Evolutionary conservation across 1,140 invertebrate genomes (phyloP), one percentile per base, ranked within the genome.

Genomic region (Ceratosolen fusciceps): DNA sequence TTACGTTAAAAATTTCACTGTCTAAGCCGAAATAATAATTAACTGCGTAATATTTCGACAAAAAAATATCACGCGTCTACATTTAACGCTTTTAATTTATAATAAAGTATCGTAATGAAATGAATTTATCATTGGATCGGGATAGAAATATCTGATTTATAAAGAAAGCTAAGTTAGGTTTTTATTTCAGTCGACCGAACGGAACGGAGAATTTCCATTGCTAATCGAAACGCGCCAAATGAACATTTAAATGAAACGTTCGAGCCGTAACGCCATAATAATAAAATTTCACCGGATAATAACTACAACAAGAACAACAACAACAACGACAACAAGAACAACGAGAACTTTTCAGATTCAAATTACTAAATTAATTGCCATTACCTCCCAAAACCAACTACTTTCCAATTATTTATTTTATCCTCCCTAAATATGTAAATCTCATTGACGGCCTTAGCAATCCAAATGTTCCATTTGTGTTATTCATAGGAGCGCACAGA

Each of bases 371-470:
- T 62, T 62, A 19, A 34, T 62, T 56, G 54, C 21, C 24, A 26
- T 4, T 56, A 2, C 54, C 19, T 16, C 19, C 10, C 5, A 5
- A 2, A 26, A 56, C 54, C 26, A 56, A 56, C 54, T 34, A 21
- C 60, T 62, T 14, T 34, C 60, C 29, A 62, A 62, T 62, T 62
- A 62, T 34, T 62, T 34, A 62, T 62, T 62, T 62, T 34, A 62
- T 16, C 21, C 34, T 62, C 60, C 34, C 60, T 24, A 68, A 43
- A 68, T 43, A 39, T 68, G 65, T 12, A 68, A 68, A 68, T 68
- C 21, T 26, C 21, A 4, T 68, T 68, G 19, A 43, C 65, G 65
- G 43, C 21, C 34, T 49, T 29, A 31, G 68, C 3, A 10, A 52
- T 31, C 39, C 14, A 19, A 43, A 71, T 71, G 2, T 52, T 31